Evolutionary conservation across 2,113 vertebrate genomes (phyloP).

Genomic region (Mormyrus lacerda): DNA sequence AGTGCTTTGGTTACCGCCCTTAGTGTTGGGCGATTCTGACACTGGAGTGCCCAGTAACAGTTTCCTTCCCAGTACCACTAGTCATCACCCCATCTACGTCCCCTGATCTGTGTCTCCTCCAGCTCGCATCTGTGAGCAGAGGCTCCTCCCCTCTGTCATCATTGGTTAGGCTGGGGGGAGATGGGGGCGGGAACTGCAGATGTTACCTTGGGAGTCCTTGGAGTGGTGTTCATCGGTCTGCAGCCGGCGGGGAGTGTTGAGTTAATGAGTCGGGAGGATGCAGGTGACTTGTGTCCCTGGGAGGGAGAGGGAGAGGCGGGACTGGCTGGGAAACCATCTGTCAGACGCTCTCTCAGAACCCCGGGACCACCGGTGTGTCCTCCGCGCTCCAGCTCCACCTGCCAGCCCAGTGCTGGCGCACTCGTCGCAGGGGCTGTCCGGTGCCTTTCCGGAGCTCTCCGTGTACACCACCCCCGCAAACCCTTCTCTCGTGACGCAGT

Average conservation of each 20-base stretch:
- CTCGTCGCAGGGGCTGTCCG: neutral
- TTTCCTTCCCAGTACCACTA: neutral
- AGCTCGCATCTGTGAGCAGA: neutral
- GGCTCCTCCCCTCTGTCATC: neutral
- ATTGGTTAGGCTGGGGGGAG: neutral
- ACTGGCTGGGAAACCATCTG: slow-evolving; percentile 8
- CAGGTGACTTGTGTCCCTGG: neutral
- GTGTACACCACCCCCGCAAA: neutral
- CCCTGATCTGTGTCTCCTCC: neutral
- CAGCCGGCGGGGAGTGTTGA: neutral
- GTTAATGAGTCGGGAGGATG: slow-evolving; percentile 7
- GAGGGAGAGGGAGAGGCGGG: neutral
- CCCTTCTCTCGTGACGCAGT: neutral
- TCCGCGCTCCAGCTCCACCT: neutral
- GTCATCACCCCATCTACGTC: neutral
- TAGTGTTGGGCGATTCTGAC: neutral
- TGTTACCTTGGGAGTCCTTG: slow-evolving; percentile 2
- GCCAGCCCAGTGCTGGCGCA: neutral
- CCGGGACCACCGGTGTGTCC: neutral
- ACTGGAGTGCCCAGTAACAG: neutral
- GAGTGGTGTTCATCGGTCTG: neutral
- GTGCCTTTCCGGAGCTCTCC: neutral
- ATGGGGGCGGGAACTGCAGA: neutral
- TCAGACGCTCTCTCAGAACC: neutral
- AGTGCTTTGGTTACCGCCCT: neutral